phyloP scores from a whole-genome alignment of 53 echinoderm and acorn worm genomes.

The Paelopatides confundens region DNA sequence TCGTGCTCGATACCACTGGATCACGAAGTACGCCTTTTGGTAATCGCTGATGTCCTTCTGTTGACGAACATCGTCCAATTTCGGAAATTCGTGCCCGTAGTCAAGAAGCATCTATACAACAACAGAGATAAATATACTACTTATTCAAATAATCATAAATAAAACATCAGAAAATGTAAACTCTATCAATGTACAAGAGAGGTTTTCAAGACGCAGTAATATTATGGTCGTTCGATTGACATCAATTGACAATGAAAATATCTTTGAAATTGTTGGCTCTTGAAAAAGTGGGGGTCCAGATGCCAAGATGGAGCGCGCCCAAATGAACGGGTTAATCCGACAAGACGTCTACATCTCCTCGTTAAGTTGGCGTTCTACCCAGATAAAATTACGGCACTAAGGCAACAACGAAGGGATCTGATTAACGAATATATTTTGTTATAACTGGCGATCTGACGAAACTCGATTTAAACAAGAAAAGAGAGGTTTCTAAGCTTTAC shows the following conservation, averaged over 20 bases:
- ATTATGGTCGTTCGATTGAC: not conserved
- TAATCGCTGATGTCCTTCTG: not conserved
- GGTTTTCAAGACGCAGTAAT: not conserved
- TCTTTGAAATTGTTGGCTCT: not conserved
- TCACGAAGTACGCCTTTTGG: not conserved
- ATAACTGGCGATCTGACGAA: not conserved
- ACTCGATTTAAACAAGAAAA: not conserved
- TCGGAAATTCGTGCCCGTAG: slow-evolving; percentile 15
- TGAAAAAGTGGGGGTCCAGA: not conserved
- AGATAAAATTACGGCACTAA: slow-evolving; percentile 9
- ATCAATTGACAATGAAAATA: not conserved
- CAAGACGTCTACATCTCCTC: not conserved
- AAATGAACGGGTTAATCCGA: not conserved
- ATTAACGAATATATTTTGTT: not conserved
- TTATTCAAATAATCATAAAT: no score
- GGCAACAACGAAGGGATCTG: not conserved
- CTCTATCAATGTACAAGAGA: not conserved
- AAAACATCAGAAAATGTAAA: no score
- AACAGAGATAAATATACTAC: no score
- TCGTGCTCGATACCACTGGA: slow-evolving; percentile 35
- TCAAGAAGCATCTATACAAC: slow-evolving; percentile 45
- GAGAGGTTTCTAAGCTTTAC: not conserved
- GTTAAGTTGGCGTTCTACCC: not conserved
- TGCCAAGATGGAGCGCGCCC: not conserved
- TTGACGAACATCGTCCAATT: not conserved